Evolutionary conservation across 2,797 vertebrate species (phyloP), one percentile per base, ranked within the genome.

Genomic region (Clamator glandarius): DNA sequence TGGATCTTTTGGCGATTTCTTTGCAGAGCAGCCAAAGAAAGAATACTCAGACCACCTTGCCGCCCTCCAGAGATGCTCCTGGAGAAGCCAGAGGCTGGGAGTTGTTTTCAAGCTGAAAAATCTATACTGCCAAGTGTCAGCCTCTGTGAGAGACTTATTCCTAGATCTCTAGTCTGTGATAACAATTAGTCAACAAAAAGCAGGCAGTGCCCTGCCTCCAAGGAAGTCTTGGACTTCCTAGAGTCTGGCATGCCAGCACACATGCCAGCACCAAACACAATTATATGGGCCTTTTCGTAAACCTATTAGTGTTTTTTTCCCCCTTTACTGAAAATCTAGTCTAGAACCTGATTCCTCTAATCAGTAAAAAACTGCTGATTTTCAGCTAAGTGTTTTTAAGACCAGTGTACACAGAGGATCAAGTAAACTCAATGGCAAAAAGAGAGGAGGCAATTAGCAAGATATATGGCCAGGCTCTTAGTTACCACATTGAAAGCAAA

Each of bases 321-420:
- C 6, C 19, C 29, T 80, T 28, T 78, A 6, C 54, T 36, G 35
- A 68, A 95, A 89, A 57, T 8, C 39, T 42, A 15, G 11, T 54
- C 33, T 66, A 86, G 58, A 92, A 51, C 29, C 26, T 14, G 16
- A 78, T 77, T 87, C 17, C 19, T 62, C 31, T 23, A 21, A 54
- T 55, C 7, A 1, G 26, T 54, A 61, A 63, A 89, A 89, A 67
- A 31, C 15, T 59, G 66, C n/a, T 3, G 6, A 44, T 87, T 94
- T 93, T 84, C 74, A 87, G n/a, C 51, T 55, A 39, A 84, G 28
- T 73, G 44, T 84, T 57, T 91, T 87, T 87, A 92, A 91, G 67
- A 64, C 10, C 33, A 50, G 20, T 6, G 36, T 62, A 29, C 8
- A 17, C 21, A 75, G 23, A 23, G 21, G 33, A 89, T 77, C 29